Percentiles rank a stretch among this genome's conserved stretches.
Conservation (phyloP, 2,797 vertebrate genomes). For the Pseudopleuronectes americanus region DNA sequence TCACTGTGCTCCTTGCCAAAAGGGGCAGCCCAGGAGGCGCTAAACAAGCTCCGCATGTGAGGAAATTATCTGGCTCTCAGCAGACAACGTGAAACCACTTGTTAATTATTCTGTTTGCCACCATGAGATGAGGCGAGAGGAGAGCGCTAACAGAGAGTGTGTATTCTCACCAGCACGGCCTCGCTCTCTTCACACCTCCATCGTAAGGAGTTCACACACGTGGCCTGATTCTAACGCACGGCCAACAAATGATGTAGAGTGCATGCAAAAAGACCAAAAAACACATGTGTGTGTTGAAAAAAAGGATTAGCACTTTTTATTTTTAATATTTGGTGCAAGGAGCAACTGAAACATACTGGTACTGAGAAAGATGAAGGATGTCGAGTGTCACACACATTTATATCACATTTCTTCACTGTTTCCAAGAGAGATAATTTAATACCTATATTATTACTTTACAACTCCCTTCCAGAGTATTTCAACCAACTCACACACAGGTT, state of each 20-base stretch:
- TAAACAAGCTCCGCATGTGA: slow-evolving; percentile 7
- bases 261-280: not conserved
- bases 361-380: not conserved
- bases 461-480: not conserved
- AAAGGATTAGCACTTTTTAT: no score
- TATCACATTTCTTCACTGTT: not conserved
- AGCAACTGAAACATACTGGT: not conserved
- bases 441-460: not conserved
- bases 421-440: slow-evolving; percentile 1
- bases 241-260: not conserved
- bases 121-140: slow-evolving; percentile 18
- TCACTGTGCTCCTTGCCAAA: not conserved
- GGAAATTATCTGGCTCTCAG: not conserved
- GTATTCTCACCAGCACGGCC: slow-evolving; percentile 26
- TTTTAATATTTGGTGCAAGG: not conserved
- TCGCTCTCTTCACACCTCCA: slow-evolving; percentile 36
- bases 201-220: slow-evolving; percentile 43
- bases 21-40: not conserved
- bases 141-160: slow-evolving; percentile 30
- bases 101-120: slow-evolving; percentile 41
- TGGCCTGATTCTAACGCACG: not conserved
- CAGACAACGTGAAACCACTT: slow-evolving; percentile 34
- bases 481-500: not conserved
- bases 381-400: not conserved
- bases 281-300: no score